A percentile compares a stretch with the other conserved stretches of the same genome.
Conservation (phyloP, 1,140 invertebrate genomes). For the Drosophila nigrodunni region DNA sequence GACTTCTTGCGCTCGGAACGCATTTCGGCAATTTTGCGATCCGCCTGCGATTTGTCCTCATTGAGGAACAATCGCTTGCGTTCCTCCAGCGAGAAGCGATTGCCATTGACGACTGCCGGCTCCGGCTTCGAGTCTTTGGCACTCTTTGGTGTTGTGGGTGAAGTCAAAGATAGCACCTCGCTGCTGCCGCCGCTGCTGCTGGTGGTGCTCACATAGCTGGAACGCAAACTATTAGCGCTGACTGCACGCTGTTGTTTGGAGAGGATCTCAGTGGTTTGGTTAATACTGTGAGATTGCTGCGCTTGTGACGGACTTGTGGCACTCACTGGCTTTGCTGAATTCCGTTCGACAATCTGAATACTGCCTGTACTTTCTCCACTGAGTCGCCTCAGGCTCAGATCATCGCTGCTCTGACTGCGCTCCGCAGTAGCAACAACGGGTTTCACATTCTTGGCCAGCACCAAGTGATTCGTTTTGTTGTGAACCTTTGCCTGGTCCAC, state of each 20-base stretch:
- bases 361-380: constrained; percentile 85
- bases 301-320: constrained; percentile 17
- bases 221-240: constrained; percentile 61
- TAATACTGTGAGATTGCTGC: constrained; percentile 30
- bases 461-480: constrained; percentile 86
- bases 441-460: constrained; percentile 86
- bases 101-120: constrained; percentile 15
- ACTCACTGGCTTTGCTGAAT: not conserved
- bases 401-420: constrained; percentile 69
- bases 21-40: constrained; percentile 62
- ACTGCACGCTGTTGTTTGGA: constrained; percentile 55
- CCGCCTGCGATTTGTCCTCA: constrained; percentile 64
- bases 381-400: constrained; percentile 82
- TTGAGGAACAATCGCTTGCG: constrained; percentile 73
- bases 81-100: constrained; percentile 73
- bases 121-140: not conserved
- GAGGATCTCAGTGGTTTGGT: constrained; percentile 60
- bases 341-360: constrained; percentile 85
- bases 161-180: constrained; percentile 36
- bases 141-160: constrained; percentile 42
- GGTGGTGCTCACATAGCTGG: constrained; percentile 56
- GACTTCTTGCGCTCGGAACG: constrained; percentile 68
- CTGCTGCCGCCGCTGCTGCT: constrained; percentile 26
- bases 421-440: constrained; percentile 44
- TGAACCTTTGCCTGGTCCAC: constrained; percentile 85